Percentiles rank a stretch among this genome's conserved stretches.
Conservation (phyloP, 2,797 vertebrate genomes). For the Macropodus opercularis region DNA sequence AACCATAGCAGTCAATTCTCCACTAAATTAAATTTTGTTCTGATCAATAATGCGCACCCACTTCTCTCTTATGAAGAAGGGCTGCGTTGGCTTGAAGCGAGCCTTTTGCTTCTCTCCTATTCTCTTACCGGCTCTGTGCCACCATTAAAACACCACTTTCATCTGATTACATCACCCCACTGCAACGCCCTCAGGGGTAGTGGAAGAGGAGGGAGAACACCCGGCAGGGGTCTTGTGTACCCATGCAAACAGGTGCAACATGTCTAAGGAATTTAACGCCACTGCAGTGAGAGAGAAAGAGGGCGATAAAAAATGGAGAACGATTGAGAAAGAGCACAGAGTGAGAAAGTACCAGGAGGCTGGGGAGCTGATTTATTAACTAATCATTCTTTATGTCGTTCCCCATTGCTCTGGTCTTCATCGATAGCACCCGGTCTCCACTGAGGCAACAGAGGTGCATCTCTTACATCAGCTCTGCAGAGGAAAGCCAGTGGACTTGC, state of each 20-base stretch:
- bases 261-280: constrained; percentile 73
- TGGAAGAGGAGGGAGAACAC: constrained; percentile 69
- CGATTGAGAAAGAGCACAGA: constrained; percentile 48
- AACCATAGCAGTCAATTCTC: constrained; percentile 79
- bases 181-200: constrained; percentile 77
- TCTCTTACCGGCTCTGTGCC: constrained; percentile 64
- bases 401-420: constrained; percentile 76
- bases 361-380: constrained; percentile 81
- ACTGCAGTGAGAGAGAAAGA: constrained; percentile 46
- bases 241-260: constrained; percentile 84
- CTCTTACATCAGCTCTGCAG: constrained; percentile 77
- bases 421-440: constrained; percentile 75
- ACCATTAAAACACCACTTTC: constrained; percentile 79
- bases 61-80: constrained; percentile 62
- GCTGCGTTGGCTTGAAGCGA: constrained; percentile 60
- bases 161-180: constrained; percentile 85
- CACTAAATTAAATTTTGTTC: constrained; percentile 81
- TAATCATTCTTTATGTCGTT: constrained; percentile 80
- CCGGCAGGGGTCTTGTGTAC: constrained; percentile 77
- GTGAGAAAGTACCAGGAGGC: constrained; percentile 56
- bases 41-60: constrained; percentile 77
- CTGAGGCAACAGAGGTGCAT: constrained; percentile 77
- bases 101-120: constrained; percentile 54
- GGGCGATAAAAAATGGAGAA: constrained; percentile 37
- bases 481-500: constrained; percentile 58